Percentiles rank a stretch among this genome's conserved stretches.
Evolutionary conservation across 2,113 vertebrate genomes (phyloP).

Genomic region (Petaurus breviceps): DNA sequence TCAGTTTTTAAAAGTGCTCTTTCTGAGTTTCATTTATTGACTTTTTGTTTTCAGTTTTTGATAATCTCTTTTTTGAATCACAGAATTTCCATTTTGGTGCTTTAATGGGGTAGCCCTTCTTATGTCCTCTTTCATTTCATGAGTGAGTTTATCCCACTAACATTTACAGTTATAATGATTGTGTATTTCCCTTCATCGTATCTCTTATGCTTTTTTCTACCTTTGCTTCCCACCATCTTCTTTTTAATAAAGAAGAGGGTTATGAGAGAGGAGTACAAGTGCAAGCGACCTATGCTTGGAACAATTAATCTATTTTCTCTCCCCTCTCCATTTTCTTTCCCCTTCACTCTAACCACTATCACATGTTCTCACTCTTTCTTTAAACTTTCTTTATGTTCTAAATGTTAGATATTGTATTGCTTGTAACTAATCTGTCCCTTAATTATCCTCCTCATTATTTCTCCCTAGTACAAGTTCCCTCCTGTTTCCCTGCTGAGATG

Average conservation of each 20-base stretch:
- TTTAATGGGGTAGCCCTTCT: background rate
- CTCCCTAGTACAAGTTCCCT: background rate
- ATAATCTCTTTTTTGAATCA: background rate
- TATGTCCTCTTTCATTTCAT: background rate
- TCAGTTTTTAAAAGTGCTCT: background rate
- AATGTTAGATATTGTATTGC: background rate
- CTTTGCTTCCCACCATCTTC: background rate
- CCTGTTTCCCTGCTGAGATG: background rate
- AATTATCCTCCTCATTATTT: background rate
- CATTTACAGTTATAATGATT: background rate
- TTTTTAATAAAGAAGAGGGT: background rate
- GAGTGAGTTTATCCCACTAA: background rate
- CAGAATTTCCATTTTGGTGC: background rate
- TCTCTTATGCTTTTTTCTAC: background rate
- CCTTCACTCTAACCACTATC: background rate
- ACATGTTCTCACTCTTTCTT: background rate
- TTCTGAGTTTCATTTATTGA: background rate
- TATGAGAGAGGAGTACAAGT: background rate
- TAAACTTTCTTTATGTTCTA: background rate
- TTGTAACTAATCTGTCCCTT: background rate
- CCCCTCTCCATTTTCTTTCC: background rate
- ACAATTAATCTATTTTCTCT: background rate
- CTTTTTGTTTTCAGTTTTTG: background rate
- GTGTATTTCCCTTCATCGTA: background rate
- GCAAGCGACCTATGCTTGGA: background rate